phyloP scores from a whole-genome alignment of 2,888 invertebrate species.

The Megaustenia siamemsis region DNA sequence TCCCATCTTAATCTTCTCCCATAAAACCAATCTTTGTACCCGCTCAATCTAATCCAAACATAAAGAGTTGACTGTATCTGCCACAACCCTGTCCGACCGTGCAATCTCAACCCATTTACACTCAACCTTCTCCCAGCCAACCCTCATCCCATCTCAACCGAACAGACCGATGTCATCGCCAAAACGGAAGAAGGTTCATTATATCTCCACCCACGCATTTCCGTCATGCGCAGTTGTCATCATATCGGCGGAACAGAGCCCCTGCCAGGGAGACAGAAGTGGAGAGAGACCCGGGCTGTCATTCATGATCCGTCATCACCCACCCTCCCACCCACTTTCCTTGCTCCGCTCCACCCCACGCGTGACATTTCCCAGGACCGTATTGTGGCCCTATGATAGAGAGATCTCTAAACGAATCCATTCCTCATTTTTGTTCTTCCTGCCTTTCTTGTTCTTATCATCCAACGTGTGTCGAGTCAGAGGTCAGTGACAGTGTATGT shows the following conservation, averaged over 20 bases:
- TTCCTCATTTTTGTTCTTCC: no score
- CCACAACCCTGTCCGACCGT: no score
- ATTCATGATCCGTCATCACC: background rate
- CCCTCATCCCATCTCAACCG: background rate
- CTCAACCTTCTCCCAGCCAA: background rate
- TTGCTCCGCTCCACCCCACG: background rate
- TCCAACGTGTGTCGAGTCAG: no score
- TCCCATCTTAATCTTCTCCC: no score
- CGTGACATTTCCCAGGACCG: background rate
- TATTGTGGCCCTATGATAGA: no score
- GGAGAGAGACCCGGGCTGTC: background rate
- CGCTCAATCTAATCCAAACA: no score
- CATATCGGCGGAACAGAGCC: background rate
- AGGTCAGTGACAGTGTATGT: no score
- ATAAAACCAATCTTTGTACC: no score
- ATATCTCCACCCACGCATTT: background rate
- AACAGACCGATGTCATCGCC: background rate
- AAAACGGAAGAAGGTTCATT: background rate
- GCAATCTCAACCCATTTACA: background rate
- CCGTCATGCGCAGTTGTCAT: slow-evolving; percentile 1
- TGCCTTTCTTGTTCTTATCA: no score
- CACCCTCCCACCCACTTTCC: background rate
- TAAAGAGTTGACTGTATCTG: no score
- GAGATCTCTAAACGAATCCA: no score
- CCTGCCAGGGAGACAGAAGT: background rate